A percentile compares a stretch with the other conserved stretches of the same genome.
phyloP scores from a whole-genome alignment of 2,888 invertebrate species.

The Sturmia bella region DNA sequence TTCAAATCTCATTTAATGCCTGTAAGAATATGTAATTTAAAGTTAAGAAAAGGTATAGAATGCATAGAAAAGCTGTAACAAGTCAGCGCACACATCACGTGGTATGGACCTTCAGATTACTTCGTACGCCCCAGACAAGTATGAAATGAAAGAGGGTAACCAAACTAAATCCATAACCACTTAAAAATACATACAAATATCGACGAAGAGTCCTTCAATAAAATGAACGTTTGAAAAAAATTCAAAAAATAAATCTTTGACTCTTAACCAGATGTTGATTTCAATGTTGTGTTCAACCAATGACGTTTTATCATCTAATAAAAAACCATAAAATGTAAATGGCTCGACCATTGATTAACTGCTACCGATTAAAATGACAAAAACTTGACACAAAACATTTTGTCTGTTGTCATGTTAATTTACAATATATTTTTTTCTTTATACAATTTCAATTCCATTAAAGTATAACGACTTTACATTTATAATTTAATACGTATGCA shows the following conservation, averaged over 20 bases:
- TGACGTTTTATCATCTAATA: background rate
- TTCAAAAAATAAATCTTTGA: background rate
- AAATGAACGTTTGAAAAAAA: no score
- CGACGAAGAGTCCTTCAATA: no score
- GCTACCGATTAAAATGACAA: constrained; percentile 4
- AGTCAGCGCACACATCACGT: no score
- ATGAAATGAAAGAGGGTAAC: no score
- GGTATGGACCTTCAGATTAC: no score
- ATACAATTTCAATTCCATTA: background rate
- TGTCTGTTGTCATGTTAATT: constrained; percentile 34
- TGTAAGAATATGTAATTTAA: no score
- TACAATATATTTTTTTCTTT: background rate
- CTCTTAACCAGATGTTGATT: background rate
- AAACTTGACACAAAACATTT: constrained; percentile 34
- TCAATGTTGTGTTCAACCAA: background rate
- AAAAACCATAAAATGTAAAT: background rate
- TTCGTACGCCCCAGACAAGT: no score
- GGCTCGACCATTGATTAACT: background rate
- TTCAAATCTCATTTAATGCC: no score
- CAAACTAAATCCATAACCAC: no score
- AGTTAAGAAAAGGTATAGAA: no score
- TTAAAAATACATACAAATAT: no score
- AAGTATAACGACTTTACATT: background rate
- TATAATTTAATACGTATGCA: background rate
- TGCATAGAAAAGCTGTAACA: no score